Conservation (phyloP, 2,797 vertebrate genomes). For the Gallinago stenura region DNA sequence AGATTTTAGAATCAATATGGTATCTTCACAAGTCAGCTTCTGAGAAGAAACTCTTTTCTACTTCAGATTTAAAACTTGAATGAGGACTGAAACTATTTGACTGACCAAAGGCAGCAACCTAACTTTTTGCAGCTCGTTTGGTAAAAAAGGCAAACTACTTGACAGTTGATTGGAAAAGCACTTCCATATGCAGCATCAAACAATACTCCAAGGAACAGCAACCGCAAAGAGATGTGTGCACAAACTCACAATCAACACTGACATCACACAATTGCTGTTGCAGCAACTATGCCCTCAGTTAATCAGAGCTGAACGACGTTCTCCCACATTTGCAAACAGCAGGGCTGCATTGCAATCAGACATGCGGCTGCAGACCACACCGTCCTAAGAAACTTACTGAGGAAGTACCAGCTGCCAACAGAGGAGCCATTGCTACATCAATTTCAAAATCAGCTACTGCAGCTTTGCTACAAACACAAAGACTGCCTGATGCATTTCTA, state of each 20-base stretch:
- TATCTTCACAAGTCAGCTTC: neutral
- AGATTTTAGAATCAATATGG: neutral
- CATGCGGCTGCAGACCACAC: neutral
- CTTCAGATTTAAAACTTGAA: neutral
- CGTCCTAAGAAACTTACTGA: neutral
- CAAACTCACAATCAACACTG: neutral
- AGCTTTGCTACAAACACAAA: neutral
- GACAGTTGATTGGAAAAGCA: neutral
- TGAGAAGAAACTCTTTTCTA: neutral
- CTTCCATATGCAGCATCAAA: neutral
- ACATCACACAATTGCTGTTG: neutral
- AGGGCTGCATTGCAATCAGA: neutral
- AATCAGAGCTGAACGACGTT: rapidly evolving
- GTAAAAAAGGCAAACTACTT: neutral
- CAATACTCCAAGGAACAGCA: neutral
- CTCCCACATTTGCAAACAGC: neutral
- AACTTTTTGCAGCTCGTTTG: neutral
- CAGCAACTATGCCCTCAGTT: neutral
- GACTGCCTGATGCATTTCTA: neutral
- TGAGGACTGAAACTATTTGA: neutral
- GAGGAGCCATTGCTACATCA: rapidly evolving
- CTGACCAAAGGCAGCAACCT: neutral
- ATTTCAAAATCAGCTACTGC: neutral
- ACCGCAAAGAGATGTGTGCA: neutral
- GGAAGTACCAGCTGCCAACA: neutral